Conservation (phyloP, 2,888 invertebrate species). For the Chloroclystis v-ata region DNA sequence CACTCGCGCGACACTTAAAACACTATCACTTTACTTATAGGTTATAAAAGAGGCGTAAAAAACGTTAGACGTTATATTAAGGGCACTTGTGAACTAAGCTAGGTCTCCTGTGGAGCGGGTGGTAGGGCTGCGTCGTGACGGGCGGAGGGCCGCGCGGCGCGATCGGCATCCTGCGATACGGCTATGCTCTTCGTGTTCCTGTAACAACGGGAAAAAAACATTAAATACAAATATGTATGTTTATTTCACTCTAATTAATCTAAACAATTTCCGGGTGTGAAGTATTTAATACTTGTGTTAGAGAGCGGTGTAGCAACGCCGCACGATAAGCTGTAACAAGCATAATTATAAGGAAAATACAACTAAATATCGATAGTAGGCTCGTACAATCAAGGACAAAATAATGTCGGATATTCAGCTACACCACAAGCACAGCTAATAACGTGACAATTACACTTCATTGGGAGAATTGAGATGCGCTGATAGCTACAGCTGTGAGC, state of each 20-base stretch:
- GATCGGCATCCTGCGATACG: conserved; percentile 74
- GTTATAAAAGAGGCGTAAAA: conserved; percentile 75
- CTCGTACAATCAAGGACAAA: not conserved
- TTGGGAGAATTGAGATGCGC: conserved; percentile 69
- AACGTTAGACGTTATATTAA: conserved; percentile 74
- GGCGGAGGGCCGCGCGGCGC: conserved; percentile 77
- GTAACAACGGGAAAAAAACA: conserved; percentile 44
- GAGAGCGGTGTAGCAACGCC: too few species aligned
- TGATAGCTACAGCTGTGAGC: conserved; percentile 36
- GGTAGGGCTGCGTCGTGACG: conserved; percentile 65
- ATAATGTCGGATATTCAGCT: conserved; percentile 16
- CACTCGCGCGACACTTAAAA: conserved; percentile 62
- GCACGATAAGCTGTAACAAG: too few species aligned
- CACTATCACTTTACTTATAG: conserved; percentile 68
- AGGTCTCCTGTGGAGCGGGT: conserved; percentile 69
- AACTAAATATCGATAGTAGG: not conserved
- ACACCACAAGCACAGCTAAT: conserved; percentile 45
- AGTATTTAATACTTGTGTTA: too few species aligned
- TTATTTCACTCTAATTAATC: not conserved
- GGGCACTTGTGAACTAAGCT: conserved; percentile 71
- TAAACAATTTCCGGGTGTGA: too few species aligned
- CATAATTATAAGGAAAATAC: too few species aligned
- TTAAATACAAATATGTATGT: conserved; percentile 1
- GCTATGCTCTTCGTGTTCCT: conserved; percentile 59
- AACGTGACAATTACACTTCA: conserved; percentile 64